Percentiles rank a stretch among this genome's conserved stretches.
phyloP scores from a whole-genome alignment of 2,888 invertebrate genomes.

The Perithous albicinctus region DNA sequence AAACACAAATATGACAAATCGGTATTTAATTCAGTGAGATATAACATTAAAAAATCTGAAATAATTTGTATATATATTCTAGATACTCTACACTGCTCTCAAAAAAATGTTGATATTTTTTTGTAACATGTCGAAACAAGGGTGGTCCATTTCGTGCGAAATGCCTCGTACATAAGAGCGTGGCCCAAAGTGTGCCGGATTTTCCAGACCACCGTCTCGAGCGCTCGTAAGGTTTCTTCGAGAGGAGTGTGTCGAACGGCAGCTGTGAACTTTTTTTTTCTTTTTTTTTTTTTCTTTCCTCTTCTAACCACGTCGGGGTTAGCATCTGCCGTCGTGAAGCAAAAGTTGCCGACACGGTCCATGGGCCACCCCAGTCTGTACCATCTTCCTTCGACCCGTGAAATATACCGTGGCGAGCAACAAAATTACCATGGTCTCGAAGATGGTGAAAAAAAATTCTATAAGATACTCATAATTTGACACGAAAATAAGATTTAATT shows the following conservation, averaged over 20 bases:
- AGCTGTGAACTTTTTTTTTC: constrained; percentile 62
- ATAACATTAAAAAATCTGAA: no score
- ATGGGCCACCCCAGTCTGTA: constrained; percentile 45
- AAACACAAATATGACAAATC: no score
- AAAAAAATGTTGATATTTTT: no score
- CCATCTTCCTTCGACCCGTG: constrained; percentile 46
- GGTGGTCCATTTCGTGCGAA: no score
- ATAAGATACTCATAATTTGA: not conserved
- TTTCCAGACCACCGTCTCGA: constrained; percentile 17
- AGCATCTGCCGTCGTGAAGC: constrained; percentile 62
- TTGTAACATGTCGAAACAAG: no score
- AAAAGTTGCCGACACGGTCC: constrained; percentile 52
- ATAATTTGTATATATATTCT: no score
- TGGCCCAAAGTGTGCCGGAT: constrained; percentile 36
- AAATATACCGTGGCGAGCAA: constrained; percentile 31
- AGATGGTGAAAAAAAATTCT: constrained; percentile 2
- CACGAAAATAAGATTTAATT: constrained; percentile 31
- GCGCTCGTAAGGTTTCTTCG: constrained; percentile 51
- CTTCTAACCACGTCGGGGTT: constrained; percentile 47
- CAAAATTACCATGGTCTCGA: constrained; percentile 5
- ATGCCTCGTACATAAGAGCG: no score
- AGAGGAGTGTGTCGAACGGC: constrained; percentile 53
- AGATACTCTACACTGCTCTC: no score
- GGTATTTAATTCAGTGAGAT: no score
- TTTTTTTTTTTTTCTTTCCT: constrained; percentile 20